A percentile compares a stretch with the other conserved stretches of the same genome.
phyloP scores from a whole-genome alignment of 2,113 vertebrate genomes.

The Paralichthys olivaceus region DNA sequence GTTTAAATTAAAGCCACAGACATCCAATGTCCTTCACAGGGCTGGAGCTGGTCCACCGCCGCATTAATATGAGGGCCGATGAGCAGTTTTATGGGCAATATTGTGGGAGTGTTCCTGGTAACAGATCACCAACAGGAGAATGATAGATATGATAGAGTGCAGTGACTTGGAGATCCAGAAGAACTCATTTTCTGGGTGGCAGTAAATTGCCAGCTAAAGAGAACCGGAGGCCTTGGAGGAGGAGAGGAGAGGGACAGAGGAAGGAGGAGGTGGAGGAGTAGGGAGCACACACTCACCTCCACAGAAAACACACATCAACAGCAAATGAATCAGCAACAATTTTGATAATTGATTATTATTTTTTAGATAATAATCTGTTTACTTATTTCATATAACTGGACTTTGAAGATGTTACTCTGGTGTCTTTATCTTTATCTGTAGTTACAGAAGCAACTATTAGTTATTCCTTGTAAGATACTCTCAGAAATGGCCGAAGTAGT shows the following conservation, averaged over 20 bases:
- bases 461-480: too few species aligned
- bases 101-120: constrained; percentile 72
- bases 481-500: too few species aligned
- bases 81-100: constrained; percentile 77
- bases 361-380: neutral
- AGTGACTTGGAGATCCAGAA: constrained; percentile 61
- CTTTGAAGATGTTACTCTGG: neutral
- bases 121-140: constrained; percentile 66
- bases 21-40: constrained; percentile 69
- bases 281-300: neutral
- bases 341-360: neutral
- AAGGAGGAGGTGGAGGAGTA: neutral
- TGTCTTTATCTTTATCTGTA: too few species aligned
- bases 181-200: constrained; percentile 76
- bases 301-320: neutral
- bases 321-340: neutral
- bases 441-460: too few species aligned
- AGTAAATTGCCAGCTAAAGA: constrained; percentile 74
- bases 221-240: constrained; percentile 70
- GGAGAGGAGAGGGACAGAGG: constrained; percentile 22
- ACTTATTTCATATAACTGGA: neutral
- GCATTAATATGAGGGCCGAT: constrained; percentile 66
- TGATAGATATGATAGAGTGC: constrained; percentile 79
- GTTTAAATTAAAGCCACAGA: constrained; percentile 74
- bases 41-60: constrained; percentile 34